phyloP scores from a whole-genome alignment of 2,113 vertebrate genomes.

The Eulemur rufifrons region DNA sequence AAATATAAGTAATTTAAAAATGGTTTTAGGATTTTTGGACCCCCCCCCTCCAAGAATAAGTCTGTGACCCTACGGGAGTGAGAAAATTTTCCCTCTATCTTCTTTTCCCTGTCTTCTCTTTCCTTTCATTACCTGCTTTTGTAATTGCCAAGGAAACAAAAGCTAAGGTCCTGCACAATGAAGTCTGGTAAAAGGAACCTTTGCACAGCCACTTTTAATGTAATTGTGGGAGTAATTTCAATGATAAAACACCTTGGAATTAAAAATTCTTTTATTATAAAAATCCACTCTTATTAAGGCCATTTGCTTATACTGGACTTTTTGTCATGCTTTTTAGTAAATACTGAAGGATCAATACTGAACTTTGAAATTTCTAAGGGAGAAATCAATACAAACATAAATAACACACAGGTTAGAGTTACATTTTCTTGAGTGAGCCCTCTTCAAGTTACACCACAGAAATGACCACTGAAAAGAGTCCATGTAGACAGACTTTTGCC shows the following conservation, averaged over 20 bases:
- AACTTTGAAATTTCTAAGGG: neutral
- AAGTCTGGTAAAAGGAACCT: neutral
- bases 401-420: neutral
- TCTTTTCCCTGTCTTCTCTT: neutral
- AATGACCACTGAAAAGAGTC: neutral
- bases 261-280: constrained; percentile 20
- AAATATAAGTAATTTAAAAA: too few species aligned
- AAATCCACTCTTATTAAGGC: neutral
- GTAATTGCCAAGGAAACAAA: neutral
- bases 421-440: neutral
- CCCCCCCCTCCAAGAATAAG: neutral
- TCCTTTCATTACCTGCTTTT: neutral
- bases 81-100: neutral
- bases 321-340: neutral
- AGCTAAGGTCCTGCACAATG: neutral
- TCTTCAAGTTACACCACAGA: neutral
- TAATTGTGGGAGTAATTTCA: neutral
- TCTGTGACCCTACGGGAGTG: neutral
- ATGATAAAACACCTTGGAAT: neutral
- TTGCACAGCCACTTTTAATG: neutral
- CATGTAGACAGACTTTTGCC: neutral
- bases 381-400: neutral
- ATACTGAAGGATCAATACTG: neutral
- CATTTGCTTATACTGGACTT: neutral
- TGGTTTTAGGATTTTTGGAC: too few species aligned